Base-by-base conservation (phyloP, 2,797 vertebrate genomes). In the Novumbra hubbsi region DNA sequence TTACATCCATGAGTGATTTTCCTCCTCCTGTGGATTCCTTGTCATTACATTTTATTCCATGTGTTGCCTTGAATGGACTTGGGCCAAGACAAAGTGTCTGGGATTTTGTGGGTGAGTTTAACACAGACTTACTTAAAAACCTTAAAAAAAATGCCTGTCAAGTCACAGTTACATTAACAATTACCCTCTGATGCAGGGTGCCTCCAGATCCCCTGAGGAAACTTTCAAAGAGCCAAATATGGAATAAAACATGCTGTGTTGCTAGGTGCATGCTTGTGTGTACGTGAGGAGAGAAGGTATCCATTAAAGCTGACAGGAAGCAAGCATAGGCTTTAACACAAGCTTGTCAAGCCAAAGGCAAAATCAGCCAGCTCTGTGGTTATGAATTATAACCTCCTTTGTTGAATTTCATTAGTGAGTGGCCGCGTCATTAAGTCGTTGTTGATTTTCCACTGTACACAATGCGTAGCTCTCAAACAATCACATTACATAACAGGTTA, bases 301-400 rank as follows among this genome's bases (percentile, higher is more conserved):
- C 60, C 27, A 63, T 63, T 30, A 63, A 77, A 66, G 32, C 38
- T 73, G 45, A 82, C 74, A 87, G 60, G 38, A 19, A 68, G 69
- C 1, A 14, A n/a, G 17, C 9, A 9, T 60, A 57, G 72, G 78
- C 62, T 68, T 76, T 52, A 72, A 57, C 45, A 19, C 72, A 69
- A 41, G 7, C 52, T 41, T 1, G 60, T 66, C 2, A 64, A 8
- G 73, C 2, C 0, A 16, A 75, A 74, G 49, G 68, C 74, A 76
- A 78, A 21, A 80, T 75, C 48, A 12, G 9, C 16, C 73, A 78
- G 75, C 64, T 87, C 75, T 88, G 70, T 78, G 77, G 83, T 82
- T 69, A 63, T 71, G 70, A 83, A 82, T 78, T 57, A 49, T 57
- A 76, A 28, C 28, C 55, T 73, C 72, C 65, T 75, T 75, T 77